phyloP scores from a whole-genome alignment of 2,113 vertebrate species.

The Menidia beryllina region DNA sequence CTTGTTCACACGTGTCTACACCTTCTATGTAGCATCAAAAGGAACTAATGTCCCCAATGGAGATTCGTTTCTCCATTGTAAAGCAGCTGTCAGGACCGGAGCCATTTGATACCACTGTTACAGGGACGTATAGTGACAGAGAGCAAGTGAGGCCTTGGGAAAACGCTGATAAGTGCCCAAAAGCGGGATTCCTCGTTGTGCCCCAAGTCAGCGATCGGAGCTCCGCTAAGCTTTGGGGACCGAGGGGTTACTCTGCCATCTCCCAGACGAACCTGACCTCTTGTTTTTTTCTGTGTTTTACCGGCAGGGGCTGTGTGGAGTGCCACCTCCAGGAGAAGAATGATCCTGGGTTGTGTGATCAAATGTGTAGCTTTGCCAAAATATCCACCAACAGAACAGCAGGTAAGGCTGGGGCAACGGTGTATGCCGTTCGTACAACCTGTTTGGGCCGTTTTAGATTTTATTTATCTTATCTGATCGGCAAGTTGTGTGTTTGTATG shows the following conservation, averaged over 20 bases:
- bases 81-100: slow-evolving; percentile 71
- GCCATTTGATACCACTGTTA: slow-evolving; percentile 70
- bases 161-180: slow-evolving; percentile 64
- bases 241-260: slow-evolving; percentile 6
- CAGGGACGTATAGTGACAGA: slow-evolving; percentile 45
- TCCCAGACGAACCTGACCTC: slow-evolving; percentile 5
- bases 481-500: no score
- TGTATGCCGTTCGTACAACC: background rate
- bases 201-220: slow-evolving; percentile 46
- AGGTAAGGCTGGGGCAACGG: slow-evolving; percentile 75
- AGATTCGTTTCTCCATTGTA: slow-evolving; percentile 70
- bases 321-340: slow-evolving; percentile 88
- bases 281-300: slow-evolving; percentile 49
- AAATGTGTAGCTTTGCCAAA: slow-evolving; percentile 87
- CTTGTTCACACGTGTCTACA: slow-evolving; percentile 72
- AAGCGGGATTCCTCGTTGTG: slow-evolving; percentile 52
- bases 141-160: slow-evolving; percentile 61
- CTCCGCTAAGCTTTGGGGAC: slow-evolving; percentile 24
- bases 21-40: slow-evolving; percentile 69
- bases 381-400: slow-evolving; percentile 84
- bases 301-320: slow-evolving; percentile 91
- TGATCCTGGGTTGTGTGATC: slow-evolving; percentile 80
- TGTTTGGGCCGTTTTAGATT: background rate
- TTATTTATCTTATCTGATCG: no score
- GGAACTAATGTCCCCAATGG: slow-evolving; percentile 69